Conservation (phyloP, 2,113 vertebrate genomes). For the Ardeotis arabs region DNA sequence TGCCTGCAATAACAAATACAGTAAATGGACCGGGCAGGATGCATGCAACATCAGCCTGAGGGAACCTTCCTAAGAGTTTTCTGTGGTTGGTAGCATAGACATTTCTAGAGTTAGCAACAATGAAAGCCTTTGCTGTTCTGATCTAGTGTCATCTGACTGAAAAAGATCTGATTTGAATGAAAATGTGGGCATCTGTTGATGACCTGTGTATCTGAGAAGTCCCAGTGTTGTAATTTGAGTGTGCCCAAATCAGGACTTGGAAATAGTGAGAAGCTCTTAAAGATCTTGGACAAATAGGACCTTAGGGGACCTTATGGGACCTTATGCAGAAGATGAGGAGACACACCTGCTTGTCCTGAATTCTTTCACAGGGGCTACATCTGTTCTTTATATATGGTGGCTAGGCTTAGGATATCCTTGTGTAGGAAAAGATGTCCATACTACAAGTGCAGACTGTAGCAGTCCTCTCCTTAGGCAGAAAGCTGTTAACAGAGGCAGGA, state of each 20-base stretch:
- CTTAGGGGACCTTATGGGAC: neutral
- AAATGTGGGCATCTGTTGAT: neutral
- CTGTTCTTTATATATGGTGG: neutral
- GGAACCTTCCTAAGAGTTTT: neutral
- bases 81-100: neutral
- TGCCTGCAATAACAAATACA: neutral
- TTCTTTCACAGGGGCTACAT: neutral
- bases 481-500: neutral
- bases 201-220: neutral
- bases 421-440: neutral
- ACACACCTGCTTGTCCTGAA: neutral
- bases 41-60: neutral
- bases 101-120: neutral
- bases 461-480: neutral
- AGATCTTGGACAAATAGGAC: neutral
- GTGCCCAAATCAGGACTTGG: neutral
- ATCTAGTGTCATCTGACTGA: neutral
- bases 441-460: neutral
- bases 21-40: neutral
- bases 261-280: neutral
- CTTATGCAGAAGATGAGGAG: neutral
- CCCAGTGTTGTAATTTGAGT: neutral
- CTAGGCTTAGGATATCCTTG: neutral
- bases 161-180: neutral
- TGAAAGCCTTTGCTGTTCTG: neutral